Percentiles rank a stretch among this genome's conserved stretches.
phyloP scores from a whole-genome alignment of 2,888 invertebrate species.

The Archips crataeganus region DNA sequence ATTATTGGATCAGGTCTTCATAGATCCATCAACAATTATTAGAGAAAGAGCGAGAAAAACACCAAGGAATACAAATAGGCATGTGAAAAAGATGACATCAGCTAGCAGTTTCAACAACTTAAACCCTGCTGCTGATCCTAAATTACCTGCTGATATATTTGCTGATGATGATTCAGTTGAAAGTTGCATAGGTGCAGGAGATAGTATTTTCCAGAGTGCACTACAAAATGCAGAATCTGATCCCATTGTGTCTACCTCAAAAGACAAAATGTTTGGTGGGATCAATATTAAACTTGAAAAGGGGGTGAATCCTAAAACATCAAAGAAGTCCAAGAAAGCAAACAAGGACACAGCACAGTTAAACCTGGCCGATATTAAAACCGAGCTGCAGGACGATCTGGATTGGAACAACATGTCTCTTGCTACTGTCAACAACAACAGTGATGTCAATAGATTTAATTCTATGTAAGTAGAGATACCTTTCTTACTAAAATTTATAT shows the following conservation, averaged over 20 bases:
- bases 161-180: slow-evolving; percentile 82
- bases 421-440: slow-evolving; percentile 76
- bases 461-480: slow-evolving; percentile 70
- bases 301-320: slow-evolving; percentile 50
- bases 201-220: slow-evolving; percentile 64
- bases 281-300: slow-evolving; percentile 76
- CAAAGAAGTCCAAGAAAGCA: slow-evolving; percentile 68
- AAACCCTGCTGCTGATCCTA: slow-evolving; percentile 75
- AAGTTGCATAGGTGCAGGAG: slow-evolving; percentile 62
- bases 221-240: slow-evolving; percentile 61
- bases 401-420: slow-evolving; percentile 82
- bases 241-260: slow-evolving; percentile 54
- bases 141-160: slow-evolving; percentile 81
- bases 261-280: slow-evolving; percentile 78
- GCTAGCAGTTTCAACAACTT: slow-evolving; percentile 67
- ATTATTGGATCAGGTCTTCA: slow-evolving; percentile 54
- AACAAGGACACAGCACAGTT: slow-evolving; percentile 57
- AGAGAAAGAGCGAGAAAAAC: slow-evolving; percentile 57
- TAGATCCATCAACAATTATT: slow-evolving; percentile 57
- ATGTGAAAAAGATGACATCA: slow-evolving; percentile 58
- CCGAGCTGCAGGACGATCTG: slow-evolving; percentile 79
- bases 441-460: slow-evolving; percentile 73
- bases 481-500: neutral
- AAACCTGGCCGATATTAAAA: slow-evolving; percentile 77
- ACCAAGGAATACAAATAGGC: slow-evolving; percentile 48